Evolutionary conservation across 2,797 vertebrate genomes (phyloP).

Genomic region (Halcyon smyrnensis): DNA sequence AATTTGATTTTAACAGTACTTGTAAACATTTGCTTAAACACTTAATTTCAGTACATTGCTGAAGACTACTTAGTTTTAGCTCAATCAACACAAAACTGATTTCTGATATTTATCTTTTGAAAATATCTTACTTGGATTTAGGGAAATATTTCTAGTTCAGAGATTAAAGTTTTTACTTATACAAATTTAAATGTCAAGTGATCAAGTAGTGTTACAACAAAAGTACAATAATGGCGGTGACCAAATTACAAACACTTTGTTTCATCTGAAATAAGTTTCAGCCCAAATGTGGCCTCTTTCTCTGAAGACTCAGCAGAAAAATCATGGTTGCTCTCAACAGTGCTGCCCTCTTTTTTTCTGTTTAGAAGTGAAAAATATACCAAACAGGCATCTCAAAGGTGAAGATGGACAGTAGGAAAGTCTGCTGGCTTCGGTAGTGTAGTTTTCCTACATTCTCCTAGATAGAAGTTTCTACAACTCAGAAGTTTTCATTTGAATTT

Average conservation of each 20-base stretch:
- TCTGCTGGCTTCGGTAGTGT: background rate
- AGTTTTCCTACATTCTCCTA: background rate
- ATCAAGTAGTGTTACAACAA: background rate
- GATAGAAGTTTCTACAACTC: background rate
- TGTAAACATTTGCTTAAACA: background rate
- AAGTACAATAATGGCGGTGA: background rate
- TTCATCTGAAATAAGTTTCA: background rate
- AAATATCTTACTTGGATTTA: background rate
- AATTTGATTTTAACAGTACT: background rate
- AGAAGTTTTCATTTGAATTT: background rate
- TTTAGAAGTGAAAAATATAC: background rate
- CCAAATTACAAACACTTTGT: background rate
- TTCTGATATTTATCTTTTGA: background rate
- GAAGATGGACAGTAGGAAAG: background rate
- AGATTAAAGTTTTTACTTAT: background rate
- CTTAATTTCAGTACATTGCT: background rate
- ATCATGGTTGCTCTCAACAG: background rate
- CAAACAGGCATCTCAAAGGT: fast-evolving
- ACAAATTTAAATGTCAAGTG: background rate
- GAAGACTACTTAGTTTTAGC: background rate
- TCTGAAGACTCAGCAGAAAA: background rate
- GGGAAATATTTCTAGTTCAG: background rate
- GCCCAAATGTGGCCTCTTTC: background rate
- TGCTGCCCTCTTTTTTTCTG: background rate
- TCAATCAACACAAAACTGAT: background rate